phyloP scores from a whole-genome alignment of 2,888 invertebrate species.

The Argyresthia albistria region DNA sequence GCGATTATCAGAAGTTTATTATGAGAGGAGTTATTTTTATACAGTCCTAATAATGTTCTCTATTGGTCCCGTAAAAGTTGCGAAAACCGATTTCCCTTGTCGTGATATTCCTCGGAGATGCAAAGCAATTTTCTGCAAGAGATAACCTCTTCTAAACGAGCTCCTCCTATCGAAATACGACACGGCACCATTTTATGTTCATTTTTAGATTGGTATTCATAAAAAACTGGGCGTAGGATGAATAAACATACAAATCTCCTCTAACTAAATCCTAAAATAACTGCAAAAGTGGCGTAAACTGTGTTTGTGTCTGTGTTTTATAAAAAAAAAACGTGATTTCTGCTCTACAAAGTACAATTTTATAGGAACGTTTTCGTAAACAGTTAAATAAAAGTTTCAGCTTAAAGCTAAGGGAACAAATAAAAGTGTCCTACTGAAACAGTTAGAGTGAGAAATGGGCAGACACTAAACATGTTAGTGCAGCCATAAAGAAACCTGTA shows the following conservation, averaged over 20 bases:
- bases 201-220: background rate
- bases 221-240: background rate
- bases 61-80: constrained; percentile 21
- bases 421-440: constrained; percentile 37
- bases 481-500: constrained; percentile 29
- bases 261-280: constrained; percentile 17
- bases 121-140: constrained; percentile 65
- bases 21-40: too few species aligned
- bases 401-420: constrained; percentile 21
- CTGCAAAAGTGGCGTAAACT: constrained; percentile 24
- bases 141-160: constrained; percentile 51
- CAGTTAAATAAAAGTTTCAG: constrained; percentile 34
- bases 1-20: too few species aligned
- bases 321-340: background rate
- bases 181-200: background rate
- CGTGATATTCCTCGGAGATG: constrained; percentile 63
- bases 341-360: background rate
- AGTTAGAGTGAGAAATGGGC: constrained; percentile 32
- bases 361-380: constrained; percentile 6
- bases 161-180: constrained; percentile 13
- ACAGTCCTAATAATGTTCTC: too few species aligned
- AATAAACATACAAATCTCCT: background rate
- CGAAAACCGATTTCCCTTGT: constrained; percentile 43
- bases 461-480: constrained; percentile 34
- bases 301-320: constrained; percentile 20